Evolutionary conservation across 2,113 vertebrate genomes (phyloP).

Genomic region (Rhizomys pruinosus): DNA sequence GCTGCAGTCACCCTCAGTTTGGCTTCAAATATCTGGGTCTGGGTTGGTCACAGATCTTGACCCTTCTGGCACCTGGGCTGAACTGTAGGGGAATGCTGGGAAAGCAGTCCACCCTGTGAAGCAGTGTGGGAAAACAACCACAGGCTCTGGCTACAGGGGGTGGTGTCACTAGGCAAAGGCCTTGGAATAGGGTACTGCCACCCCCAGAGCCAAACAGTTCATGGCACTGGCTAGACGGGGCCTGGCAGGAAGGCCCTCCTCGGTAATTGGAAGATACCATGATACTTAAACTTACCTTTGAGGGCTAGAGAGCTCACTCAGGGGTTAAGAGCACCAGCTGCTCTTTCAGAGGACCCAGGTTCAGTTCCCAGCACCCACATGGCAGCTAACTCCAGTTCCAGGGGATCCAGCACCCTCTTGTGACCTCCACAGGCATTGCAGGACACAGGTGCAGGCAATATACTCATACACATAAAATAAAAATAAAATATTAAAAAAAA

Average conservation of each 20-base stretch:
- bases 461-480: too few species aligned
- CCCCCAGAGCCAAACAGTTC: neutral
- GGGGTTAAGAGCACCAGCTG: neutral
- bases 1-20: fast-evolving
- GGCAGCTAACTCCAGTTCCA: too few species aligned
- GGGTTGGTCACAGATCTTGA: neutral
- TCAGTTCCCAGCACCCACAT: too few species aligned
- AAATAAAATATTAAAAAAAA: too few species aligned
- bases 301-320: too few species aligned
- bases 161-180: neutral
- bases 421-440: too few species aligned
- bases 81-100: neutral
- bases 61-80: fast-evolving
- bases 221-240: neutral
- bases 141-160: neutral
- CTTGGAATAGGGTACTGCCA: neutral
- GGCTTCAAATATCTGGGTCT: neutral
- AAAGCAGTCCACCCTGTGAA: neutral
- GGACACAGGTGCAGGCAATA: too few species aligned
- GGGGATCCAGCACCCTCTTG: too few species aligned
- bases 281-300: constrained; percentile 89
- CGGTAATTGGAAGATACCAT: neutral
- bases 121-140: neutral
- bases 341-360: too few species aligned
- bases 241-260: neutral